Percentiles rank a stretch among this genome's conserved stretches.
These are phyloP conservation scores for Eurytoma californica DNA, from an alignment of 2,888 invertebrate genomes.

Conservation along the genomic window DNA sequence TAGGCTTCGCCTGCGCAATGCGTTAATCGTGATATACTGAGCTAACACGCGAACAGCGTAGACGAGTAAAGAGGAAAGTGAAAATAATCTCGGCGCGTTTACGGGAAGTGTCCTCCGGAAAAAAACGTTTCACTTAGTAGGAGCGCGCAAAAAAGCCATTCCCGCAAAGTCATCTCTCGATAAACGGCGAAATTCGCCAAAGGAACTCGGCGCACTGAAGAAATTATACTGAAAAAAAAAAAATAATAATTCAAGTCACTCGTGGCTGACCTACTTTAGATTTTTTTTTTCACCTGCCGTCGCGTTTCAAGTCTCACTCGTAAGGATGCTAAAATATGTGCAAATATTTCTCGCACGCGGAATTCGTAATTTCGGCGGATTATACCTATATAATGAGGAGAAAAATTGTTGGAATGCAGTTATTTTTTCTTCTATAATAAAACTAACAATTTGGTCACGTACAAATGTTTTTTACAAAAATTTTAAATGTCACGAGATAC, in stretches of 20 bases:
- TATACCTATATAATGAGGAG: not conserved
- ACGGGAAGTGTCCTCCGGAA: slow-evolving; percentile 5
- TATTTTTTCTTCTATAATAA: not conserved
- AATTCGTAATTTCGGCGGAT: not conserved
- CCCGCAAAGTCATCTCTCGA: slow-evolving; percentile 33
- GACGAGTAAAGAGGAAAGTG: not conserved
- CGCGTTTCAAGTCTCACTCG: not conserved
- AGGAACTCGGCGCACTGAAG: slow-evolving; percentile 18
- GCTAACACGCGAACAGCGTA: no score
- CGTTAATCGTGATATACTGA: no score
- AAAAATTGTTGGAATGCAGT: not conserved
- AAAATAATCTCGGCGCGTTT: slow-evolving; percentile 6
- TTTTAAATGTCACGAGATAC: no score
- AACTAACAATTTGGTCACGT: no score
- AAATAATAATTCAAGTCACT: slow-evolving; percentile 33
- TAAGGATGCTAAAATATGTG: not conserved
- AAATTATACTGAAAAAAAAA: slow-evolving; percentile 22
- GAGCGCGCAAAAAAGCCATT: slow-evolving; percentile 13
- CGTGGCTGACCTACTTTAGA: slow-evolving; percentile 29
- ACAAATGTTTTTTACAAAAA: no score
- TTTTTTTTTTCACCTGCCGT: not conserved
- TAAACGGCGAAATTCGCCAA: slow-evolving; percentile 35
- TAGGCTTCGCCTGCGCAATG: no score
- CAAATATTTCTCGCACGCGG: slow-evolving; percentile 8
- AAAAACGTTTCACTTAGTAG: slow-evolving; percentile 22